A percentile compares a stretch with the other conserved stretches of the same genome.
These are phyloP conservation scores for Hylyphantes graminicola DNA, from an alignment of 1,140 invertebrate genomes.

Conservation along the genomic window DNA sequence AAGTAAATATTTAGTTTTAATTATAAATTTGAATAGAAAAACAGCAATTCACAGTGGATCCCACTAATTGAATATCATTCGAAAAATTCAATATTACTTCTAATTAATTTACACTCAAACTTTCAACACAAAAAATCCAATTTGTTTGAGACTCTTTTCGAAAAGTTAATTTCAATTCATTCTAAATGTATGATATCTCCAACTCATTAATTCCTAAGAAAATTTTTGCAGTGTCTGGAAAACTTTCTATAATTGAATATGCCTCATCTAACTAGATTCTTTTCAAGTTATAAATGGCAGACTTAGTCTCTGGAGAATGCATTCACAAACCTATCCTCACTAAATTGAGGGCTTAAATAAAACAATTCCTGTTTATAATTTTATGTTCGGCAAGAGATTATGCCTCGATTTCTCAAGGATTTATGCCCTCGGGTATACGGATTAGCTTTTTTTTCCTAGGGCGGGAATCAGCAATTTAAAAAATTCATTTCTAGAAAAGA, in stretches of 20 bases:
- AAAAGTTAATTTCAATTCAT: too few relatives aligned
- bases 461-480: slow-evolving; percentile 20
- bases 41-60: too few relatives aligned
- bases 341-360: neutral
- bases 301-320: neutral
- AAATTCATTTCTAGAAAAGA: slow-evolving; percentile 26
- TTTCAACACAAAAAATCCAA: too few relatives aligned
- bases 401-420: slow-evolving; percentile 12
- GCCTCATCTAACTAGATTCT: slow-evolving; percentile 1
- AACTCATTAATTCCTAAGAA: too few relatives aligned
- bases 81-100: too few relatives aligned
- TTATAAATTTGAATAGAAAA: too few relatives aligned
- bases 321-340: neutral
- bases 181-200: too few relatives aligned
- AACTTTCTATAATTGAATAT: slow-evolving; percentile 17
- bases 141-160: too few relatives aligned
- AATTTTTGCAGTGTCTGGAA: too few relatives aligned
- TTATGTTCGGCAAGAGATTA: slow-evolving; percentile 27
- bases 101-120: too few relatives aligned
- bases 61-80: too few relatives aligned
- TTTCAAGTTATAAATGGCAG: slow-evolving; percentile 14
- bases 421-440: slow-evolving; percentile 16
- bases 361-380: slow-evolving; percentile 47
- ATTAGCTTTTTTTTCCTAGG: slow-evolving; percentile 17
- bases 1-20: too few relatives aligned